Percentiles rank a stretch among this genome's conserved stretches.
phyloP scores from a whole-genome alignment of 2,888 invertebrate species.

The Toxonevra muliebris region DNA sequence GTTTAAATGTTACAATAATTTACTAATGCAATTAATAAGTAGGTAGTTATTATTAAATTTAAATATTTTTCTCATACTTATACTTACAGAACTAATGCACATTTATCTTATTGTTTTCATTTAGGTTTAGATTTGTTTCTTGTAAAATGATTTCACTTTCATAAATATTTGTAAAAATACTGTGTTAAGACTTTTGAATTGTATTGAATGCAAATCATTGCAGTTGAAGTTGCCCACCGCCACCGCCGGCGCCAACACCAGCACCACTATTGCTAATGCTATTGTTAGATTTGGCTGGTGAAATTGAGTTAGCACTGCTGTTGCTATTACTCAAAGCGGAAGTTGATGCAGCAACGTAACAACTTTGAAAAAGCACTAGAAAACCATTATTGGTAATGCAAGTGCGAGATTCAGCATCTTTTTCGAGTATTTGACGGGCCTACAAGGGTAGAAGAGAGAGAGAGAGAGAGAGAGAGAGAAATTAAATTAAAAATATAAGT shows the following conservation, averaged over 20 bases:
- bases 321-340: slow-evolving; percentile 49
- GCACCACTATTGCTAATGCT: slow-evolving; percentile 46
- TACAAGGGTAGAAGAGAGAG: slow-evolving; percentile 35
- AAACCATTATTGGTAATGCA: slow-evolving; percentile 62
- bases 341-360: slow-evolving; percentile 41
- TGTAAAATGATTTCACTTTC: no score
- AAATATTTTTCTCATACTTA: no score
- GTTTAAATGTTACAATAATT: no score
- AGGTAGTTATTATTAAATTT: no score
- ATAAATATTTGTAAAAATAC: no score
- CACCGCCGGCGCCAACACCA: slow-evolving; percentile 16
- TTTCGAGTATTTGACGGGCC: slow-evolving; percentile 64
- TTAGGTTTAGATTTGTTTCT: no score
- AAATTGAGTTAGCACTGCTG: slow-evolving; percentile 48
- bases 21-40: no score
- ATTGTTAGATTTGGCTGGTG: slow-evolving; percentile 56
- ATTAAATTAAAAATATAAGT: no score
- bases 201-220: no score
- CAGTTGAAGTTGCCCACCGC: not conserved
- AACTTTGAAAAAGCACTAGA: slow-evolving; percentile 58
- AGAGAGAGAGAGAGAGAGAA: not conserved
- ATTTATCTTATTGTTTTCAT: no score
- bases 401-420: slow-evolving; percentile 60
- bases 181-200: no score
- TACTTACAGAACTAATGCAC: no score